A percentile compares a stretch with the other conserved stretches of the same genome.
Conservation (phyloP, 1,140 invertebrate genomes). For the Trinorchestia longiramus region DNA sequence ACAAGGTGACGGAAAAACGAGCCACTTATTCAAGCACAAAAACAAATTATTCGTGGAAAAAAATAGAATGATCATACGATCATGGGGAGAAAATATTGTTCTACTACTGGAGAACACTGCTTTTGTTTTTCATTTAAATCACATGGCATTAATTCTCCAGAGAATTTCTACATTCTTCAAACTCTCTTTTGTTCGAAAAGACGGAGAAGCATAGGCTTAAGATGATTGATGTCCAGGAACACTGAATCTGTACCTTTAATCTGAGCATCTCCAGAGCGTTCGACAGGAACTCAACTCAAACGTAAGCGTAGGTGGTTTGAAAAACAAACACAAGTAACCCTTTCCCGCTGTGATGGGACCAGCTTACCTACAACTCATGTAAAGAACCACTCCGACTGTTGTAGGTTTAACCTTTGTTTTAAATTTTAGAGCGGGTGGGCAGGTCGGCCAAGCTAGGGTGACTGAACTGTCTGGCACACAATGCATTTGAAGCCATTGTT, state of each 20-base stretch:
- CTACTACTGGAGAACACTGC: no score
- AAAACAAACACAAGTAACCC: constrained; percentile 24
- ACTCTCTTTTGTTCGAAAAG: no score
- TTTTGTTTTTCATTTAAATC: no score
- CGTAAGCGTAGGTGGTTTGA: not conserved
- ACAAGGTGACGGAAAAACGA: not conserved
- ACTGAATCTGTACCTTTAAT: not conserved
- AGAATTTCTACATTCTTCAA: no score
- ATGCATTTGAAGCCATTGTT: constrained; percentile 5
- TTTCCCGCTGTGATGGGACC: not conserved
- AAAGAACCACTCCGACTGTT: constrained; percentile 26
- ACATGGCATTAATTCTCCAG: no score
- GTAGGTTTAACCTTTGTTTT: constrained; percentile 27
- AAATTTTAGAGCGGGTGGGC: not conserved
- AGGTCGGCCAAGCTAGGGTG: not conserved
- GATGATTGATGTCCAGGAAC: not conserved
- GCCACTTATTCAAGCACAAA: no score
- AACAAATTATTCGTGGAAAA: not conserved
- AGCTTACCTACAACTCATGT: not conserved
- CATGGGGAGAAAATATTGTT: no score
- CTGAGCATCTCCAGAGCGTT: not conserved
- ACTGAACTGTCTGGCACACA: not conserved
- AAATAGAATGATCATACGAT: not conserved
- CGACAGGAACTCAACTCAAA: not conserved
- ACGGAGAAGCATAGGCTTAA: no score